Conservation (phyloP, 2,888 invertebrate genomes). For the Eupeodes latifasciatus region DNA sequence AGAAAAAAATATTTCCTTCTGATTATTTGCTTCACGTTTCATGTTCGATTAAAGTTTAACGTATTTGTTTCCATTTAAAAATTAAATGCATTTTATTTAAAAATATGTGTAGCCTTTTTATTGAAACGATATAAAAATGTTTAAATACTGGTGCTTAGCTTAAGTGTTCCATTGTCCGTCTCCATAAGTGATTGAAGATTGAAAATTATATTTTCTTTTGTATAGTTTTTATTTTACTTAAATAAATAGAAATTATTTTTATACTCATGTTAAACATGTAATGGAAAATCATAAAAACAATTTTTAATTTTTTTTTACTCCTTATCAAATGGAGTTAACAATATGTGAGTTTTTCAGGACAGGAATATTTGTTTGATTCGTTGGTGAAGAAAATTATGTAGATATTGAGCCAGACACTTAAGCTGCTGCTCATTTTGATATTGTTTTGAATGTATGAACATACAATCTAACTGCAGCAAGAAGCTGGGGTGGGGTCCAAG, state of each 20-base stretch:
- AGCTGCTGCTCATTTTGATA: conserved; percentile 35
- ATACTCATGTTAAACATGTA: conserved; percentile 47
- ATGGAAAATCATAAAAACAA: conserved; percentile 36
- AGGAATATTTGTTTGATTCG: conserved; percentile 56
- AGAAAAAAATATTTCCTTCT: too few relatives aligned
- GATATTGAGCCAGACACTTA: conserved; percentile 43
- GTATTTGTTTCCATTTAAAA: too few relatives aligned
- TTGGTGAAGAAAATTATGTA: conserved; percentile 56
- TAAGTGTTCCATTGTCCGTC: conserved; percentile 6
- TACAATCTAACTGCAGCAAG: conserved; percentile 95
- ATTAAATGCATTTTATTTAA: conserved; percentile 2
- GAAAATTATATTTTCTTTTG: conserved; percentile 35
- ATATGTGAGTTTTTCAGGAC: conserved; percentile 45
- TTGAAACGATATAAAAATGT: conserved; percentile 53
- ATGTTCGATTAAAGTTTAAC: too few relatives aligned
- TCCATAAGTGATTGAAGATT: conserved; percentile 36
- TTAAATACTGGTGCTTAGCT: conserved; percentile 37
- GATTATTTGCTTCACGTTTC: too few relatives aligned
- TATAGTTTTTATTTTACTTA: conserved; percentile 61
- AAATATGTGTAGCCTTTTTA: conserved; percentile 50
- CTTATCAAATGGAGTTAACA: conserved; percentile 31
- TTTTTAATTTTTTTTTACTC: conserved; percentile 29
- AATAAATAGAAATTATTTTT: conserved; percentile 52
- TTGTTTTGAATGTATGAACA: conserved; percentile 44
- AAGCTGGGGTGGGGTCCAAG: conserved; percentile 93